phyloP scores from a whole-genome alignment of 2,113 vertebrate genomes.

The Hypocryptadius cinnamomeus region DNA sequence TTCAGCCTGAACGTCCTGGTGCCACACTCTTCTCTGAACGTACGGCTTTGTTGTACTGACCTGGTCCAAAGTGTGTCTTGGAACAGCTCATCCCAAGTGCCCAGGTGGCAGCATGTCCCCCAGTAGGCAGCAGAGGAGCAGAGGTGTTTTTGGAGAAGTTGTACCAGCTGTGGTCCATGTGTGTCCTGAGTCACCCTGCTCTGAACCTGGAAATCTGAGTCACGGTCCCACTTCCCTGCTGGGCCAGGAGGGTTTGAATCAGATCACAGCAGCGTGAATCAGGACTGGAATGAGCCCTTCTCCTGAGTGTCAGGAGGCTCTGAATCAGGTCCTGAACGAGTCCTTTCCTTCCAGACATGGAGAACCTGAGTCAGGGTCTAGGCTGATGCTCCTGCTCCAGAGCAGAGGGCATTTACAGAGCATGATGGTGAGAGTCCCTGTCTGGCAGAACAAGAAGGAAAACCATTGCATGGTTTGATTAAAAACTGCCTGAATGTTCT shows the following conservation, averaged over 20 bases:
- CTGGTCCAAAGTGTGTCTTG: neutral
- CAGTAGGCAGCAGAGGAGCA: neutral
- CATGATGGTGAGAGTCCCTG: neutral
- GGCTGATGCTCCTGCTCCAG: neutral
- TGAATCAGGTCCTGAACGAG: constrained; percentile 21
- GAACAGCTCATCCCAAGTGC: neutral
- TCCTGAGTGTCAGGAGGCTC: constrained; percentile 17
- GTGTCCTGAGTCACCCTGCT: neutral
- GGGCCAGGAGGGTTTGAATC: constrained; percentile 12
- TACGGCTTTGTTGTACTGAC: neutral
- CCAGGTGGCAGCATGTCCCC: neutral
- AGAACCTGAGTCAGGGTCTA: neutral
- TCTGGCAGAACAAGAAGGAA: neutral
- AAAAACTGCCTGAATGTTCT: neutral
- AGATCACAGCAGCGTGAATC: neutral
- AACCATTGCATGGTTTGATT: neutral
- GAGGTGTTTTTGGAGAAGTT: neutral
- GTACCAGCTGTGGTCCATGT: neutral
- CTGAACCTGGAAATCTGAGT: neutral
- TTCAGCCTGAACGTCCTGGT: neutral
- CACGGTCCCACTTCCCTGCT: neutral
- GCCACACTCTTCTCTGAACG: neutral
- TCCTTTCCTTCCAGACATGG: neutral
- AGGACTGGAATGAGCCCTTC: neutral
- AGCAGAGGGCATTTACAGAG: neutral